Evolutionary conservation across 2,797 vertebrate genomes (phyloP).

Genomic region (Clarias laeviceps): DNA sequence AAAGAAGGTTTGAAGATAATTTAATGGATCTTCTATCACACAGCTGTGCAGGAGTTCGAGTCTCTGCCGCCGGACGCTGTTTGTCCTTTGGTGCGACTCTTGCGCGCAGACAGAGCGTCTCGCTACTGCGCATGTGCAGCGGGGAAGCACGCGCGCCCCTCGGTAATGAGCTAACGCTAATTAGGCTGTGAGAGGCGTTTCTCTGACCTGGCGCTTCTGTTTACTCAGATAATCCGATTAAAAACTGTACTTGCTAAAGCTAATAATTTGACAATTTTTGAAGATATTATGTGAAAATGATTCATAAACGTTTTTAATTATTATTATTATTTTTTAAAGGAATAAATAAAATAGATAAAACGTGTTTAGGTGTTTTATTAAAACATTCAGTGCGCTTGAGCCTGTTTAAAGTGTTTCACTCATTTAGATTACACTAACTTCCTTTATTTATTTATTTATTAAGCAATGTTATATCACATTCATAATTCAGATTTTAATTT

Average conservation of each 20-base stretch:
- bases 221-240: slow-evolving; percentile 33
- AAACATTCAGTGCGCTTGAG: background rate
- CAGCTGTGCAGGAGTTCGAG: background rate
- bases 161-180: background rate
- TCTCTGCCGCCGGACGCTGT: background rate
- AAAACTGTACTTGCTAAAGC: background rate
- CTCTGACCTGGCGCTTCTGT: slow-evolving; percentile 9
- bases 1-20: background rate
- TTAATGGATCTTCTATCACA: background rate
- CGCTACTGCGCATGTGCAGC: slow-evolving; percentile 16
- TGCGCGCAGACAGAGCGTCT: background rate
- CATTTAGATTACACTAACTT: background rate
- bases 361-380: background rate
- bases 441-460: background rate
- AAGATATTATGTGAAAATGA: background rate
- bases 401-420: background rate
- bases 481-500: background rate
- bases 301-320: background rate
- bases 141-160: background rate
- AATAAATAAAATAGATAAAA: background rate
- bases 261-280: slow-evolving; percentile 8
- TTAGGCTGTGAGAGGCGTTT: background rate
- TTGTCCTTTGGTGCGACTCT: slow-evolving; percentile 7
- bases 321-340: too few relatives aligned
- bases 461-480: background rate